A percentile compares a stretch with the other conserved stretches of the same genome.
phyloP scores from a whole-genome alignment of 2,888 invertebrate species.

The Lepidochitona cinerea region DNA sequence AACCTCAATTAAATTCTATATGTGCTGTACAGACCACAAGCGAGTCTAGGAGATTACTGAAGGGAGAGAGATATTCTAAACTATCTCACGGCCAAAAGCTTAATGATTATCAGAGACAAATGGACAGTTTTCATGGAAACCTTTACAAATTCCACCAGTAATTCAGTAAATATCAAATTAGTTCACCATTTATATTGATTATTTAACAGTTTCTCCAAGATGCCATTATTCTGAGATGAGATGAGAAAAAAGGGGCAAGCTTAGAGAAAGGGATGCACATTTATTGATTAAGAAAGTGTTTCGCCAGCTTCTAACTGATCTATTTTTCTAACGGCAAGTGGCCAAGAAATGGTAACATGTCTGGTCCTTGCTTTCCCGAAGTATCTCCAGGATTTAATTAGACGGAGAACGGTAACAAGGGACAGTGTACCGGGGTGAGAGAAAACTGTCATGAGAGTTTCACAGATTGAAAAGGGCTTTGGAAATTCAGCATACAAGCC shows the following conservation, averaged over 20 bases:
- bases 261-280: neutral
- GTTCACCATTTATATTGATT: constrained; percentile 5
- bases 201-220: neutral
- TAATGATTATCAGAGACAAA: neutral
- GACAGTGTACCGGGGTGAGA: neutral
- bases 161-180: constrained; percentile 8
- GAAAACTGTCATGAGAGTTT: neutral
- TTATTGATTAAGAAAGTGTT: neutral
- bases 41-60: too few relatives aligned
- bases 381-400: neutral
- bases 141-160: constrained; percentile 6
- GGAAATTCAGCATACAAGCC: neutral
- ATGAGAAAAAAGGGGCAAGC: neutral
- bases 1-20: too few relatives aligned
- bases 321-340: too few relatives aligned
- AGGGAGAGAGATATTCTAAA: too few relatives aligned
- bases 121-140: neutral
- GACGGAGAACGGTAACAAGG: neutral
- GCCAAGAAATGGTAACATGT: too few relatives aligned
- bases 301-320: too few relatives aligned
- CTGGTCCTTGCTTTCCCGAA: neutral
- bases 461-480: neutral
- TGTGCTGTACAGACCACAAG: too few relatives aligned
- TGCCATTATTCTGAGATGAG: neutral
- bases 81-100: neutral